Base-by-base conservation (phyloP, 2,888 invertebrate species). In the Tupiocoris notatus region DNA sequence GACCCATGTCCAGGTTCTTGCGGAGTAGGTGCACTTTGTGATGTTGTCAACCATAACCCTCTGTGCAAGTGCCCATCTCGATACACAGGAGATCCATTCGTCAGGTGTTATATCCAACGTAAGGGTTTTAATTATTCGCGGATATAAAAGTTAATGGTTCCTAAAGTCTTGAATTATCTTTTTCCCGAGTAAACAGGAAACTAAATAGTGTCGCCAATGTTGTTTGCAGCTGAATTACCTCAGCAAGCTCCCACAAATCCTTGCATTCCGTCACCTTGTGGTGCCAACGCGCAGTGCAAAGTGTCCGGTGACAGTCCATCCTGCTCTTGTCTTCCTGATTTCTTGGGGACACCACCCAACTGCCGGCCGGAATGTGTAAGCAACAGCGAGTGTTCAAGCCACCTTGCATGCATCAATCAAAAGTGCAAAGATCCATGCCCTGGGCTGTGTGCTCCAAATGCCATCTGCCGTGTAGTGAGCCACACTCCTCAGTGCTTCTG, bases 1-100 rank as follows among this genome's bases (percentile, higher is more conserved):
- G 91, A 94, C 85, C 93, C 93, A 6, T 94, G 94, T 81, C 91
- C 92, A 59, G 92, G 91, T 56, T 91, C 91, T 25, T 94, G 94
- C 83, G 93, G 93, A 57, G 86, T 90, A 16, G 90, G 92, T 82
- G 91, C 93, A 1, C 91, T 92, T 81, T 94, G 94, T 82, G 87
- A 89, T 68, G 90, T 94, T 23, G 89, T 93, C 9, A 90, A 91
- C 79, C 92, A 94, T 81, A 90, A 91, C 0, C 93, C 93, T 0
- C 91, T 92, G 0, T 95, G 95, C 82, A 90, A 89, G 7, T 96
- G 95, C 82, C 87, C 88, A 23, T 84, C 87, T 39, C 92, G 92
- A 80, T 93, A 87, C 83, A 90, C 90, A 3, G 95, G 95, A 78
- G 92, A 94, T 85, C 92, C 94, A 65, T 93, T 93, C 81, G 88